A percentile compares a stretch with the other conserved stretches of the same genome.
These are phyloP conservation scores for Stomorhina lunata DNA, from an alignment of 2,888 invertebrate species.

Conservation along the genomic window DNA sequence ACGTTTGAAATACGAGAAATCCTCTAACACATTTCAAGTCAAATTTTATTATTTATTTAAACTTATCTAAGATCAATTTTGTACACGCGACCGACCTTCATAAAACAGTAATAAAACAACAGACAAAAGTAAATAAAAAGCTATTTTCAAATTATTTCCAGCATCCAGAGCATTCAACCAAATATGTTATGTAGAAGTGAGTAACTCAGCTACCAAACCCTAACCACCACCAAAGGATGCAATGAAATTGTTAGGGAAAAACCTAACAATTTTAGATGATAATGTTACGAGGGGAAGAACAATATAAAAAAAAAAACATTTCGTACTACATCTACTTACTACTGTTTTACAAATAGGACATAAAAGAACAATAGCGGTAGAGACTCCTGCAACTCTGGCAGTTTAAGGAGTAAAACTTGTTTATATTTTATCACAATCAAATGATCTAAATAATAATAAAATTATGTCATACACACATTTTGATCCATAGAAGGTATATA, in stretches of 20 bases:
- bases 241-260: conserved; percentile 20
- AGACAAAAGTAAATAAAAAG: conserved; percentile 68
- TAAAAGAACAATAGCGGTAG: conserved; percentile 36
- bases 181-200: conserved; percentile 31
- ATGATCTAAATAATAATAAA: conserved; percentile 58
- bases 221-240: conserved; percentile 22
- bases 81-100: conserved; percentile 79
- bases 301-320: too few relatives aligned
- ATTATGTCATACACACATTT: conserved; percentile 39
- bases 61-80: conserved; percentile 70
- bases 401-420: conserved; percentile 48
- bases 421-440: conserved; percentile 54
- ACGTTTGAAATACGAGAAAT: conserved; percentile 45
- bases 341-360: background rate
- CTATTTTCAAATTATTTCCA: conserved; percentile 77
- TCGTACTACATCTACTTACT: too few relatives aligned
- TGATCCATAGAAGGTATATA: background rate
- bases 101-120: conserved; percentile 65
- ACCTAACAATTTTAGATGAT: background rate
- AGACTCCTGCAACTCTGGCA: too few relatives aligned
- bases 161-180: conserved; percentile 61
- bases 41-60: conserved; percentile 64
- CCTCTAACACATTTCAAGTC: conserved; percentile 62
- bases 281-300: too few relatives aligned
- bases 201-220: conserved; percentile 54